phyloP scores from a whole-genome alignment of 2,888 invertebrate genomes.

The Ganaspis brasiliensis region DNA sequence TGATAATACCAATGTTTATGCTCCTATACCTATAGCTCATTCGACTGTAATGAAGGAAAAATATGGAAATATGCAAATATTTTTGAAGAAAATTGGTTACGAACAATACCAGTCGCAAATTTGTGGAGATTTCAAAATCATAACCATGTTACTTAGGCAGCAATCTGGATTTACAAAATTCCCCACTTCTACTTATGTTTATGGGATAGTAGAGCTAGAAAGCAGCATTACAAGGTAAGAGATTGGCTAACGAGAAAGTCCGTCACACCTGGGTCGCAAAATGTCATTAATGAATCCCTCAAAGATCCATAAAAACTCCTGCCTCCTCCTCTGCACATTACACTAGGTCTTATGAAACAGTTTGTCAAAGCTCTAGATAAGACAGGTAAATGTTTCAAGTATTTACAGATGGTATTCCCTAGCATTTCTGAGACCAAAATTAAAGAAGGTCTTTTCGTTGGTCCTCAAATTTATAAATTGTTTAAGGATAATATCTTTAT shows the following conservation, averaged over 20 bases:
- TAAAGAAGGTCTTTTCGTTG: too few relatives aligned
- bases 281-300: slow-evolving; percentile 42
- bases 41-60: slow-evolving; percentile 57
- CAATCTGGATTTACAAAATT: too few relatives aligned
- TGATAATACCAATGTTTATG: slow-evolving; percentile 65
- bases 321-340: slow-evolving; percentile 43
- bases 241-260: slow-evolving; percentile 44
- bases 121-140: too few relatives aligned
- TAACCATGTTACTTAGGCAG: too few relatives aligned
- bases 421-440: too few relatives aligned
- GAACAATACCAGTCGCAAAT: slow-evolving; percentile 47
- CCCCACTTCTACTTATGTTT: slow-evolving; percentile 62
- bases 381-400: not conserved
- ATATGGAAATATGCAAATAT: slow-evolving; percentile 34
- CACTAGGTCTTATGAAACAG: not conserved
- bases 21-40: too few relatives aligned
- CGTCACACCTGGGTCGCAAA: slow-evolving; percentile 40
- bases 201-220: slow-evolving; percentile 66
- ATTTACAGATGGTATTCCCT: not conserved
- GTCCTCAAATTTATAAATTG: too few relatives aligned
- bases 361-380: not conserved
- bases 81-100: slow-evolving; percentile 49
- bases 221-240: slow-evolving; percentile 63
- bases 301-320: slow-evolving; percentile 42
- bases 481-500: too few relatives aligned